These are phyloP conservation scores for Hydroisotoma schaefferi DNA, from an alignment of 2,888 invertebrate species.

Conservation along the genomic window DNA sequence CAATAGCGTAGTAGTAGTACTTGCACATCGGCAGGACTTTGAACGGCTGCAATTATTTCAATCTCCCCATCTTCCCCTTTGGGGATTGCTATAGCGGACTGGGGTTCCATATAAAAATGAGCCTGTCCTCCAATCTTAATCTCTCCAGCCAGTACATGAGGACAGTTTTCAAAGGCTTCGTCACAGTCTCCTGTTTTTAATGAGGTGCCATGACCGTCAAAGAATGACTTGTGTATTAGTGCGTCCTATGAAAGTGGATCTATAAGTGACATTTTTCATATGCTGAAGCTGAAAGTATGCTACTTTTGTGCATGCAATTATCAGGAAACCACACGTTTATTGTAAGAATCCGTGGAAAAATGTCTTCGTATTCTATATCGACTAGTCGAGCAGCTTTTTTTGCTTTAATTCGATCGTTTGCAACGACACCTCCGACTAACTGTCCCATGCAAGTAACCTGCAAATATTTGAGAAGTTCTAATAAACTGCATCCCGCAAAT, in stretches of 20 bases:
- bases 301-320: no score
- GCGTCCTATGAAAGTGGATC: slow-evolving; percentile 59
- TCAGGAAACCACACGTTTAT: no score
- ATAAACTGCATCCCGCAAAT: not conserved
- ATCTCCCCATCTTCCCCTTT: slow-evolving; percentile 75
- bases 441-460: slow-evolving; percentile 73
- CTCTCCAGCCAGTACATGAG: slow-evolving; percentile 62
- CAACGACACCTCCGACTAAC: slow-evolving; percentile 73
- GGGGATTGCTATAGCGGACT: slow-evolving; percentile 55
- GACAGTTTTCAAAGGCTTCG: slow-evolving; percentile 61
- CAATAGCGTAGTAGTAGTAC: no score
- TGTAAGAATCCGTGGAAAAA: slow-evolving; percentile 72
- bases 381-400: slow-evolving; percentile 79
- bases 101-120: slow-evolving; percentile 93
- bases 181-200: slow-evolving; percentile 61
- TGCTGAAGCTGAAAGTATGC: slow-evolving; percentile 46
- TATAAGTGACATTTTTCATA: not conserved
- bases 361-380: slow-evolving; percentile 74
- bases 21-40: slow-evolving; percentile 62
- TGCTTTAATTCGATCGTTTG: slow-evolving; percentile 71
- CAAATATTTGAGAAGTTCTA: not conserved
- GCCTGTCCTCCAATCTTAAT: slow-evolving; percentile 84
- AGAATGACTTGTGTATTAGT: slow-evolving; percentile 71
- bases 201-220: slow-evolving; percentile 24
- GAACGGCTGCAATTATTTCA: slow-evolving; percentile 78